phyloP scores from a whole-genome alignment of 2,888 invertebrate species.

The Busseola fusca region DNA sequence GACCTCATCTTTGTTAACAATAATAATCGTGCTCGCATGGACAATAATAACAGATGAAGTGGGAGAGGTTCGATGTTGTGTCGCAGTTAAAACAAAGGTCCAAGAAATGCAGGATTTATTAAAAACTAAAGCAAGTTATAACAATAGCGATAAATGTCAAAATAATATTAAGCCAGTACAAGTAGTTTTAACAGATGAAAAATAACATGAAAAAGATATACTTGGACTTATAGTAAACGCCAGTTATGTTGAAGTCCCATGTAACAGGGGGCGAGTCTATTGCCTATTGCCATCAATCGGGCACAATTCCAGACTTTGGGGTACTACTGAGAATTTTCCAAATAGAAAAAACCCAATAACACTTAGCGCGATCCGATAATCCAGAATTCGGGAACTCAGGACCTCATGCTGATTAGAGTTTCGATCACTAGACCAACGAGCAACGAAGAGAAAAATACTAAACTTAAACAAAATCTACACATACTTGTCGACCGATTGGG shows the following conservation, averaged over 20 bases:
- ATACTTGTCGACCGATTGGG: conserved; percentile 11
- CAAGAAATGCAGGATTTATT: background rate
- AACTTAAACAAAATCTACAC: conserved; percentile 9
- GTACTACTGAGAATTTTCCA: too few relatives aligned
- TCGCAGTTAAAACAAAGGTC: background rate
- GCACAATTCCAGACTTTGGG: too few relatives aligned
- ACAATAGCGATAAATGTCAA: conserved; percentile 4
- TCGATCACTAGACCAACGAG: background rate
- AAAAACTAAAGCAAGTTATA: background rate
- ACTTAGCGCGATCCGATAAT: background rate
- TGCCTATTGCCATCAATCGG: too few relatives aligned
- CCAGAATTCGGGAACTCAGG: background rate
- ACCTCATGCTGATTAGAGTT: background rate
- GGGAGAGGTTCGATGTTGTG: background rate
- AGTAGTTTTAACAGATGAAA: background rate
- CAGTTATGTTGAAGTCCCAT: background rate
- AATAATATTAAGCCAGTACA: background rate
- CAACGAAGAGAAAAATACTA: background rate
- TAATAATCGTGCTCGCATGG: background rate
- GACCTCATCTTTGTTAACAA: conserved; percentile 8
- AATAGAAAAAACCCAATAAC: background rate
- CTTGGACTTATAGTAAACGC: too few relatives aligned
- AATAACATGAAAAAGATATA: background rate
- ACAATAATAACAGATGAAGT: conserved; percentile 1
- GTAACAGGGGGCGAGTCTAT: too few relatives aligned